Percentiles rank a stretch among this genome's conserved stretches.
Evolutionary conservation across 2,888 invertebrate genomes (phyloP).

Genomic region (Clusia tigrina): DNA sequence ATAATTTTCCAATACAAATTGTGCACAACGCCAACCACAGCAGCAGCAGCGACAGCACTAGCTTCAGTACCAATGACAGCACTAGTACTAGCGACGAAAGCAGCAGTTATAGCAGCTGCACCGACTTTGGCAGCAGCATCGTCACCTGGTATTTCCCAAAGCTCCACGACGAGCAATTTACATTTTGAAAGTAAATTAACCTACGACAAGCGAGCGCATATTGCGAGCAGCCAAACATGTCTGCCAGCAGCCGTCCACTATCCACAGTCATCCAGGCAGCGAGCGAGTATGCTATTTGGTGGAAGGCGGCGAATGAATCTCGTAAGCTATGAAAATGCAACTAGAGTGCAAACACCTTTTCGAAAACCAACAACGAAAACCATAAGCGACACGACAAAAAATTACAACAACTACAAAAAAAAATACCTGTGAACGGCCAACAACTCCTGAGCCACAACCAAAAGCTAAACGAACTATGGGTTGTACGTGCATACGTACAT

Average conservation of each 20-base stretch:
- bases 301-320: no score
- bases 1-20: neutral
- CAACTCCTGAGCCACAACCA: slow-evolving; percentile 21
- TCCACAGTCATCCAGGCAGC: no score
- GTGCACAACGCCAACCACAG: no score
- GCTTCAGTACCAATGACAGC: no score
- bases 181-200: slow-evolving; percentile 22
- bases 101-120: no score
- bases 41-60: no score
- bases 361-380: slow-evolving; percentile 16
- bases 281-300: no score
- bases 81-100: no score
- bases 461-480: slow-evolving; percentile 11
- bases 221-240: no score
- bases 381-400: neutral
- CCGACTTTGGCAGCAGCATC: no score
- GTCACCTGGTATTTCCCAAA: neutral
- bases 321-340: slow-evolving; percentile 5
- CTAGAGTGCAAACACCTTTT: slow-evolving; percentile 17
- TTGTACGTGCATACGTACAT: neutral
- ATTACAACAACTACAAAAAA: slow-evolving; percentile 2
- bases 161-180: neutral
- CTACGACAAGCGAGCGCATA: neutral
- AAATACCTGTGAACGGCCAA: slow-evolving; percentile 2
- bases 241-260: no score